Percentiles rank a stretch among this genome's conserved stretches.
phyloP scores from a whole-genome alignment of 64 coral and sea anemone species.

The Acropora tenuis region DNA sequence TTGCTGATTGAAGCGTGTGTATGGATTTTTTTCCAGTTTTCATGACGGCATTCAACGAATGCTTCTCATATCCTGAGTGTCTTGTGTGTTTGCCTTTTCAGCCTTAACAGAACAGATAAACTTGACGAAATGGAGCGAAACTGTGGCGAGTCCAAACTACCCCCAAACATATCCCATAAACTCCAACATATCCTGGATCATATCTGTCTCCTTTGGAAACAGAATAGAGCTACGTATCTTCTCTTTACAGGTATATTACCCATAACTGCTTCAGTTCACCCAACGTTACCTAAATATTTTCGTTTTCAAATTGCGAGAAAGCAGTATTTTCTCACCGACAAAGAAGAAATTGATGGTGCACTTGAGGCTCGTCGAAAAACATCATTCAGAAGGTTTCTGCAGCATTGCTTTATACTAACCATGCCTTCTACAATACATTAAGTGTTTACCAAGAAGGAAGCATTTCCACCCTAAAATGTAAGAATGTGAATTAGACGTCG shows the following conservation, averaged over 20 bases:
- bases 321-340: no score
- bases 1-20: no score
- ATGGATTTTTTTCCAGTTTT: neutral
- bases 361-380: no score
- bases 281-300: neutral
- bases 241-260: neutral
- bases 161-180: neutral
- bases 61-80: no score
- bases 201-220: conserved; percentile 10
- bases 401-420: no score
- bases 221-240: neutral
- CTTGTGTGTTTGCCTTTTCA: no score
- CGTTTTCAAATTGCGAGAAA: neutral
- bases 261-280: neutral
- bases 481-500: no score
- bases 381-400: no score
- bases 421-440: no score
- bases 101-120: neutral
- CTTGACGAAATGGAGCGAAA: neutral
- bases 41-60: neutral
- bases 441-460: no score
- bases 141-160: neutral
- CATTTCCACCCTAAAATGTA: no score
- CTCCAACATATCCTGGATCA: conserved; percentile 29
- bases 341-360: no score